Percentiles rank a stretch among this genome's conserved stretches.
phyloP scores from a whole-genome alignment of 2,113 vertebrate genomes.

The Leptosomus discolor region DNA sequence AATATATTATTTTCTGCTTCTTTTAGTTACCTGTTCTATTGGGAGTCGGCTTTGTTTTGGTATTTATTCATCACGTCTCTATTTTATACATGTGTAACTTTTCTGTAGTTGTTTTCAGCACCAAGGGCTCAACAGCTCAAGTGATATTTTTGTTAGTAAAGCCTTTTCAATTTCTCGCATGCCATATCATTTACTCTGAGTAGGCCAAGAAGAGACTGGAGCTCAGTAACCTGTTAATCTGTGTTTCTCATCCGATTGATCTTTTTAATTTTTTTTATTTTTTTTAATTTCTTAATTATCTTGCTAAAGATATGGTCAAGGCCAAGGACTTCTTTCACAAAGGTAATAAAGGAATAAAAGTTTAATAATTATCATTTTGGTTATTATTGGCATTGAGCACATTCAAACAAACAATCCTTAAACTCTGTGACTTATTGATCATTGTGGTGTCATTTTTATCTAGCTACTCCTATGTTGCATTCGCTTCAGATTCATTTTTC shows the following conservation, averaged over 20 bases:
- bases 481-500: not conserved
- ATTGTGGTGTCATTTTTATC: not conserved
- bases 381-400: not conserved
- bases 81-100: not conserved
- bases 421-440: not conserved
- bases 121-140: not conserved
- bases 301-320: not conserved
- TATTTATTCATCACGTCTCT: not conserved
- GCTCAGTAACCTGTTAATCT: not conserved
- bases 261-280: not conserved
- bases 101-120: not conserved
- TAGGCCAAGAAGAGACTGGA: not conserved
- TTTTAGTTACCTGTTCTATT: not conserved
- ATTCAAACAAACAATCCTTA: not conserved
- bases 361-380: not conserved
- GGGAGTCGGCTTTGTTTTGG: not conserved
- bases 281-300: too few relatives aligned
- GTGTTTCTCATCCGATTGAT: not conserved
- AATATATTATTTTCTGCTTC: not conserved
- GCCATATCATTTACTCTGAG: not conserved
- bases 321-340: not conserved
- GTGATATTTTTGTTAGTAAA: rapidly evolving
- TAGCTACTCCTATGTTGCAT: not conserved
- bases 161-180: not conserved
- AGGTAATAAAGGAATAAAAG: not conserved